phyloP scores from a whole-genome alignment of 2,113 vertebrate genomes.

The Nesogale talazaci region DNA sequence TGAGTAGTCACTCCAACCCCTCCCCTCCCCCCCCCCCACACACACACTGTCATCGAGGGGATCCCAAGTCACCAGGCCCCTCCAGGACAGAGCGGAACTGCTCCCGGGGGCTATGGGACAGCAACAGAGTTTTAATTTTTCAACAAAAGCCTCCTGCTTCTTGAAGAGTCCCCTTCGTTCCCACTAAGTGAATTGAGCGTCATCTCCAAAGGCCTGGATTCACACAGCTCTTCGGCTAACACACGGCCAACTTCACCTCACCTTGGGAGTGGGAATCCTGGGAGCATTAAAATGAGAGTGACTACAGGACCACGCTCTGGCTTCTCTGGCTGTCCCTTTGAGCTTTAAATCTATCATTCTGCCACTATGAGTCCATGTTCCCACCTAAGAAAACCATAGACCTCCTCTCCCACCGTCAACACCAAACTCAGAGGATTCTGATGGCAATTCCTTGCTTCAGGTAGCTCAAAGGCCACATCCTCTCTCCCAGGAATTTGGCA shows the following conservation, averaged over 20 bases:
- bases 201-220: not conserved
- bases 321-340: not conserved
- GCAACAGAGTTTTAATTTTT: not conserved
- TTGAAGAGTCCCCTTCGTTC: not conserved
- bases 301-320: not conserved
- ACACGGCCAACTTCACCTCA: not conserved
- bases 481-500: not conserved
- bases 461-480: not conserved
- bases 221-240: not conserved
- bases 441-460: not conserved
- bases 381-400: not conserved
- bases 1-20: too few species aligned
- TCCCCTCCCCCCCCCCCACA: too few species aligned
- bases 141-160: slow-evolving; percentile 21
- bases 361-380: not conserved
- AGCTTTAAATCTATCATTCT: not conserved
- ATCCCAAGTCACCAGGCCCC: too few species aligned
- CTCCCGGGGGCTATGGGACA: too few species aligned
- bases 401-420: not conserved
- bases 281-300: not conserved
- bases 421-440: not conserved
- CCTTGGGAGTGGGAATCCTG: not conserved
- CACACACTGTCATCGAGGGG: too few species aligned
- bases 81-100: too few species aligned
- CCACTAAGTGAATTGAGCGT: not conserved